Base-by-base conservation (phyloP, 2,888 invertebrate genomes). In the Polymixis flavicincta region DNA sequence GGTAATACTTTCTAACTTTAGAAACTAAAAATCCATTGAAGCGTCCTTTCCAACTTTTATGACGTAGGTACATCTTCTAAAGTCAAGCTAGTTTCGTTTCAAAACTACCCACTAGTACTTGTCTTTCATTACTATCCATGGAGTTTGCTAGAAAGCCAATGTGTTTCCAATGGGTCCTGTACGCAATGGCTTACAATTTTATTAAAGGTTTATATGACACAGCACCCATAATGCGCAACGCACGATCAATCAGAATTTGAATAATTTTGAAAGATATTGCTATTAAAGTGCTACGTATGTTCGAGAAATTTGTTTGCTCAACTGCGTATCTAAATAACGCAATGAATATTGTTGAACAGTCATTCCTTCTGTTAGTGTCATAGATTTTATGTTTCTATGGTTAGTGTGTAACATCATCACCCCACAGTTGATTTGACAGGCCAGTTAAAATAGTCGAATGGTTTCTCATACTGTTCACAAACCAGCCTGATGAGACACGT, bases 161-260 rank as follows among this genome's bases (percentile, higher is more conserved):
- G 37, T 71, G n/a, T 74, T 74, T 69, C n/a, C 45, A 59, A 71
- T 63, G 19, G 32, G 50, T 71, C 64, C 42, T 71, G 8, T 50
- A 71, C 22, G n/a, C 66, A 59, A 71, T 77, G 70, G 66, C 48
- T 67, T 59, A 42, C 2, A 64, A 42, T 48, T 65, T 9, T 11
- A 17, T 14, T 13, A 3, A 1, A 8, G 7, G 22, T 11, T 25
- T 2, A 2, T 4, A 7, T 0, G 37, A 3, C 3, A 37, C 37
- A 37, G 37, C 5, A 37, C 37, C 37, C 37, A 5, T 37, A 37
- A 5, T 37, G 3, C 37, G 37, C 37, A 11, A 45, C 42, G 6
- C 11, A 13, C 42, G 11, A 45, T 45, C 11, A 45, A 45, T 45
- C 11, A 13, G 11, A 45, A 45, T 45, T 6, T 45, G 3, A 13